Conservation (phyloP, 2,797 vertebrate species). For the Semotilus atromaculatus region DNA sequence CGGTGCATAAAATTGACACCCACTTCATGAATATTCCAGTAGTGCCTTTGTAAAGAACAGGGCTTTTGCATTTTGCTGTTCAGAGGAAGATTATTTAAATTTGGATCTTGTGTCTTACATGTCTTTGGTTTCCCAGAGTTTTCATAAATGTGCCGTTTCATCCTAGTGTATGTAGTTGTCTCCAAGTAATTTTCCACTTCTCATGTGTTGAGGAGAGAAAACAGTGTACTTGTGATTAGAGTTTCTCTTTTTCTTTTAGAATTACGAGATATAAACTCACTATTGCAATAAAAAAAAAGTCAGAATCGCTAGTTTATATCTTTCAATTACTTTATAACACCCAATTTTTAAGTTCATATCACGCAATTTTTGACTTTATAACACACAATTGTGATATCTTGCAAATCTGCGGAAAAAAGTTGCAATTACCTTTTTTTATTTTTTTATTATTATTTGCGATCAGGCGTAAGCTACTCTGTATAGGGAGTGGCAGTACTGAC, state of each 20-base stretch:
- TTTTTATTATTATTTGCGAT: too few relatives aligned
- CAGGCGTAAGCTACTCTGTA: background rate
- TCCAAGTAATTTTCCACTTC: conserved; percentile 3
- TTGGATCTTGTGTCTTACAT: conserved; percentile 15
- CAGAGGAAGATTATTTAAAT: conserved; percentile 35
- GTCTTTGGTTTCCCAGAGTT: background rate
- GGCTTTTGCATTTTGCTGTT: background rate
- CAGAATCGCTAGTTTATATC: background rate
- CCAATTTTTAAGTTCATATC: background rate
- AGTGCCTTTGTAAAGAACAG: conserved; percentile 25
- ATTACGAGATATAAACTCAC: background rate
- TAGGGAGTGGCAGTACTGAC: too few relatives aligned
- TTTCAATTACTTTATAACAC: background rate
- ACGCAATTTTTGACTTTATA: background rate
- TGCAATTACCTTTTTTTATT: too few relatives aligned
- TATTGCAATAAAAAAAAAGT: background rate
- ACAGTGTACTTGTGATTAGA: background rate
- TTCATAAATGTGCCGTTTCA: background rate
- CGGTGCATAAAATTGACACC: conserved; percentile 36
- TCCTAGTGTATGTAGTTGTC: background rate
- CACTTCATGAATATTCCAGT: conserved; percentile 39
- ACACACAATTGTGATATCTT: background rate
- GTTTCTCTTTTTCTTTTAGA: background rate
- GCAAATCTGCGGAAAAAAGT: background rate
- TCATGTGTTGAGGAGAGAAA: background rate